These are phyloP conservation scores for Isurus oxyrinchus DNA, from an alignment of 2,113 vertebrate genomes.

Conservation along the genomic window DNA sequence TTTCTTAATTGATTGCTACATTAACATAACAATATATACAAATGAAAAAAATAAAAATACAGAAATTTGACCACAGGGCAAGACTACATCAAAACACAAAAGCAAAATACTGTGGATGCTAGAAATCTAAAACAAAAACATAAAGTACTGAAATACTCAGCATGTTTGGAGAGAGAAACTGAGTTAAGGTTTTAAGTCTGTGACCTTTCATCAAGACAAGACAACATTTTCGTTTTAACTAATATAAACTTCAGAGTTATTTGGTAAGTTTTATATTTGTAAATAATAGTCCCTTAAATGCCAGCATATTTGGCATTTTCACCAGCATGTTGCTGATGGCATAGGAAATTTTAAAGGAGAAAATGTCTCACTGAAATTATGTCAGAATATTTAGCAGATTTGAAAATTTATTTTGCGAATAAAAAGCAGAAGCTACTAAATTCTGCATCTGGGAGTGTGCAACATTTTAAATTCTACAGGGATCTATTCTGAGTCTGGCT, in stretches of 20 bases:
- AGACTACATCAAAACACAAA: neutral
- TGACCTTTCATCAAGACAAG: neutral
- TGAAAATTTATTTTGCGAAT: neutral
- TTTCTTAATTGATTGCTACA: neutral
- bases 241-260: neutral
- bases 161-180: neutral
- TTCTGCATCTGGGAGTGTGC: neutral
- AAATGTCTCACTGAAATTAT: neutral
- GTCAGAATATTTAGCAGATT: neutral
- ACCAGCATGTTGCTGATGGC: neutral
- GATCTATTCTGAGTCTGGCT: neutral
- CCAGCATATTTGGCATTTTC: neutral
- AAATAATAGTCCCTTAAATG: neutral
- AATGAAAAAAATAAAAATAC: neutral
- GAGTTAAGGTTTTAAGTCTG: neutral
- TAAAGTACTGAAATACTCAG: neutral
- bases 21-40: neutral
- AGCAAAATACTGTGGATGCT: neutral
- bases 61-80: neutral
- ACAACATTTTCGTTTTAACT: neutral
- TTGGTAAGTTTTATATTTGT: neutral
- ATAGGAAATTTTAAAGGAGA: neutral
- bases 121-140: neutral
- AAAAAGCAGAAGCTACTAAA: neutral
- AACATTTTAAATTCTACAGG: neutral